Conservation (phyloP, 2,888 invertebrate genomes). For the Mycalesis mineus region DNA sequence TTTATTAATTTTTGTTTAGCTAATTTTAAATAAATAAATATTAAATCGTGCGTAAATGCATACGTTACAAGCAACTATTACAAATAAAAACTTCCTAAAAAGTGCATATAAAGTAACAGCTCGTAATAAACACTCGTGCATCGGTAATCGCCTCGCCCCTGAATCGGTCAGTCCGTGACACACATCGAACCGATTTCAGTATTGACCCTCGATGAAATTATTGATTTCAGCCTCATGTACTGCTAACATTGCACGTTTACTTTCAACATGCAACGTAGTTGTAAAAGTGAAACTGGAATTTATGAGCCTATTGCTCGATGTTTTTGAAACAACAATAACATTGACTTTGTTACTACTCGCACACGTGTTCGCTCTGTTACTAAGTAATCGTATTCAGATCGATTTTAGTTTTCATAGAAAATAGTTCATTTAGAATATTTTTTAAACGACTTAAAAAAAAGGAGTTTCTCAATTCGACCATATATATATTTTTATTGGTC, state of each 20-base stretch:
- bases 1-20: too few species aligned
- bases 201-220: slow-evolving; percentile 26
- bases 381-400: not conserved
- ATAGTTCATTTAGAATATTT: too few species aligned
- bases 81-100: too few species aligned
- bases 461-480: too few species aligned
- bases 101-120: too few species aligned
- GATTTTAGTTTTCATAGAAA: too few species aligned
- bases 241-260: slow-evolving; percentile 11
- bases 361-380: not conserved
- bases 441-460: too few species aligned
- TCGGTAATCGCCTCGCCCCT: slow-evolving; percentile 17
- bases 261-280: slow-evolving; percentile 13
- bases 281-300: slow-evolving; percentile 20
- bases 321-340: not conserved
- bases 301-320: not conserved
- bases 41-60: too few species aligned
- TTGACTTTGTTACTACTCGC: not conserved
- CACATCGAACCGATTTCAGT: slow-evolving; percentile 21
- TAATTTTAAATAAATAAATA: too few species aligned
- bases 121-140: too few species aligned
- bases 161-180: slow-evolving; percentile 26
- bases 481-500: too few species aligned
- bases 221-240: slow-evolving; percentile 16
- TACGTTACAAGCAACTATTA: too few species aligned